Evolutionary conservation across 1,140 invertebrate genomes (phyloP).

Genomic region (Drosophila kurseongensis): DNA sequence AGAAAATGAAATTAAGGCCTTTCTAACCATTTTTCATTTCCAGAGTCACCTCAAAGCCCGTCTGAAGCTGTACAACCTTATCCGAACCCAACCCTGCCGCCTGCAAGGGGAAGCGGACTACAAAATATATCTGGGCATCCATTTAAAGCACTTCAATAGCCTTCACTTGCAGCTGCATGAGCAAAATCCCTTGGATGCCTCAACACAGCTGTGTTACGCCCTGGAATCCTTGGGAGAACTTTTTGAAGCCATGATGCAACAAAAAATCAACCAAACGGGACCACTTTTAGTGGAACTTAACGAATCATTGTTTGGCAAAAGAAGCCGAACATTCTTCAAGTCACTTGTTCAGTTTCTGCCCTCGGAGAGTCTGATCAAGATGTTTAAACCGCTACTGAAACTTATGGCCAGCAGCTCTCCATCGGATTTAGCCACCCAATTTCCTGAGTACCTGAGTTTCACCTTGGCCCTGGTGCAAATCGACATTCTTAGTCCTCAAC

Average conservation of each 20-base stretch:
- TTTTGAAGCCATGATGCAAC: slow-evolving; percentile 36
- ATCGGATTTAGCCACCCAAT: slow-evolving; percentile 23
- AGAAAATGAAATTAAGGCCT: background rate
- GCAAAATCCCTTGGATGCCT: slow-evolving; percentile 3
- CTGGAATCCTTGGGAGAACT: slow-evolving; percentile 45
- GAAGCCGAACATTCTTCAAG: slow-evolving; percentile 32
- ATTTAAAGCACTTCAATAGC: slow-evolving; percentile 50
- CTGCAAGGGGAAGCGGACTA: slow-evolving; percentile 43
- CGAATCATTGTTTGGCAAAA: slow-evolving; percentile 35
- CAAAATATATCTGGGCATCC: slow-evolving; percentile 57
- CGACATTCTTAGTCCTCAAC: slow-evolving; percentile 20
- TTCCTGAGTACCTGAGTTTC: slow-evolving; percentile 50
- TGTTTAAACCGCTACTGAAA: slow-evolving; percentile 41
- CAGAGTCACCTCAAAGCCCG: slow-evolving; percentile 35
- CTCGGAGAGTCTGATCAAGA: slow-evolving; percentile 1
- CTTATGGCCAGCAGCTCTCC: slow-evolving; percentile 12
- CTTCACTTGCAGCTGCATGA: slow-evolving; percentile 22
- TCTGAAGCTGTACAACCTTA: slow-evolving; percentile 50
- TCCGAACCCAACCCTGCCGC: slow-evolving; percentile 32
- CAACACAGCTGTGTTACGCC: slow-evolving; percentile 12
- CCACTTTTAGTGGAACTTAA: slow-evolving; percentile 44
- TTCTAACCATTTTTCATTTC: background rate
- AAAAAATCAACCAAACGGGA: slow-evolving; percentile 3
- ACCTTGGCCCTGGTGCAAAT: slow-evolving; percentile 38
- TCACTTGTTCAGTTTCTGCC: slow-evolving; percentile 26